phyloP scores from a whole-genome alignment of 2,797 vertebrate species.

The Hydrophis major region DNA sequence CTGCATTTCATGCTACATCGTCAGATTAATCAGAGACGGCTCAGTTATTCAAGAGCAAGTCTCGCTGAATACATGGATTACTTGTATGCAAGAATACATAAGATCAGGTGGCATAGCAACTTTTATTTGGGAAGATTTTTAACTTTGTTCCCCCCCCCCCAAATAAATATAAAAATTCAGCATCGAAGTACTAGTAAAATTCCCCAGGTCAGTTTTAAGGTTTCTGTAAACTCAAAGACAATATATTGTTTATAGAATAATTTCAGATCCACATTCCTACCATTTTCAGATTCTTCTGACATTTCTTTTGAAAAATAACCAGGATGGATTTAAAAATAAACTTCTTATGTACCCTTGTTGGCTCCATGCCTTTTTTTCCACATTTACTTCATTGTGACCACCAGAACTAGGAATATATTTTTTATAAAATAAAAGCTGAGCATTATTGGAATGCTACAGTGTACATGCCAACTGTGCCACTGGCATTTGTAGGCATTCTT shows the following conservation, averaged over 20 bases:
- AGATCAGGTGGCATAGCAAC: background rate
- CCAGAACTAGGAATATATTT: background rate
- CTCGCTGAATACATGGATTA: background rate
- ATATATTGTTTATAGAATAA: background rate
- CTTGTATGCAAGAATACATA: background rate
- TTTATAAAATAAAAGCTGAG: background rate
- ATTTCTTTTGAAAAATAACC: background rate
- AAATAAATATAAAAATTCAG: background rate
- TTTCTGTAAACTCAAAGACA: background rate
- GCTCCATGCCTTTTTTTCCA: background rate
- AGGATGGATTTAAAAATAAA: background rate
- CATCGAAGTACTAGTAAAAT: background rate
- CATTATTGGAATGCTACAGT: background rate
- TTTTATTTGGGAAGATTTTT: background rate
- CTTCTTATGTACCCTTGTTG: background rate
- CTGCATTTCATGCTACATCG: background rate
- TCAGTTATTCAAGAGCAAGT: background rate
- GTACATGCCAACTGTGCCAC: background rate
- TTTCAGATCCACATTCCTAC: background rate
- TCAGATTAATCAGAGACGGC: background rate
- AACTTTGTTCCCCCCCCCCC: background rate
- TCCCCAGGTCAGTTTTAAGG: background rate
- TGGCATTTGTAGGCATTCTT: background rate
- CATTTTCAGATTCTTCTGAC: background rate
- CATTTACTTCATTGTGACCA: background rate